Base-by-base conservation (phyloP, 2,113 vertebrate species). In the Chelonoidis abingdonii region DNA sequence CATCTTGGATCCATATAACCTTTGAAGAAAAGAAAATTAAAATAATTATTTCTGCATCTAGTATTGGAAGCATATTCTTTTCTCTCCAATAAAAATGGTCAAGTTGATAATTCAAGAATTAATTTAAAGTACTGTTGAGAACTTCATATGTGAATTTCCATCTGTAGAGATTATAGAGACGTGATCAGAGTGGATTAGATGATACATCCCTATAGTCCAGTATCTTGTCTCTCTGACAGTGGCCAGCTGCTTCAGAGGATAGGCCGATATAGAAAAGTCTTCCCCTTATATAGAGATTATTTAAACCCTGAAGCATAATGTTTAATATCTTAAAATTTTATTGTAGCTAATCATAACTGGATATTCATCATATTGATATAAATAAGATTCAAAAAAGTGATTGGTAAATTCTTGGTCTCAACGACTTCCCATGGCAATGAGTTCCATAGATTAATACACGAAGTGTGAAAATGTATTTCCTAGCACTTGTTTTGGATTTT, bases 211-310 rank as follows among this genome's bases (percentile, higher is more conserved):
- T 0, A 22, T 69, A 22, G 2, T 50, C 25, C 38, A 22, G 41
- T 44, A 44, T 44, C 41, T 44, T 76, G 38, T 76, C 19, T 38
- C 17, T 76, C 17, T 76, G 38, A 76, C 21, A 44, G 19, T 76
- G 38, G 38, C 11, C 72, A 76, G 11, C 44, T 44, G 10, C 72
- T 76, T 76, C n/a, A 38, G 38, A 76, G 38, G 38, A 19, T 12
- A 93, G 16, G 25, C 2, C 62, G 50, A 35, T 47, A 69, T n/a
- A 56, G 78, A 83, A 57, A 38, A 79, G 5, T 52, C 54, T 89
- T 13, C 9, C 7, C 41, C 25, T 22, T 35, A 13, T 0, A 0
- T 75, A 75, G 5, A 44, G 5, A 25, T 76, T 22, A 44, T 7
- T 76, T 76, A 76, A 44, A 50, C 35, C 22, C 35, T n/a, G 35